Evolutionary conservation across 2,797 vertebrate species (phyloP).

Genomic region (Botia kubotai): DNA sequence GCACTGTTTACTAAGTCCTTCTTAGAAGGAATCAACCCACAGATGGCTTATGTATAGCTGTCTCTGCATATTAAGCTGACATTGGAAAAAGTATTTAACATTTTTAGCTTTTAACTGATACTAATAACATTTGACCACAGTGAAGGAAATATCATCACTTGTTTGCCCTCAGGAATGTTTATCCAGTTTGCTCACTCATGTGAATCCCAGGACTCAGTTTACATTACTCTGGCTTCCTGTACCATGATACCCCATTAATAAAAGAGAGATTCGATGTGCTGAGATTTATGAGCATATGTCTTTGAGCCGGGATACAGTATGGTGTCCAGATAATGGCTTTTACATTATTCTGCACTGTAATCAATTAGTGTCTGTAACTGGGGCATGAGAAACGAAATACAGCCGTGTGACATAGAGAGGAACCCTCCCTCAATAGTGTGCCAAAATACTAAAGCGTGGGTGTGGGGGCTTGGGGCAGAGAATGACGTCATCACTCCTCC

Average conservation of each 20-base stretch:
- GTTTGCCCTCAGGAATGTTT: constrained; percentile 7
- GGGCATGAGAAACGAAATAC: constrained; percentile 18
- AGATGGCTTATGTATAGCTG: too few relatives aligned
- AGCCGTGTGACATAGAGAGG: constrained; percentile 27
- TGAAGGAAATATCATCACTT: neutral
- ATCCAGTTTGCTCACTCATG: neutral
- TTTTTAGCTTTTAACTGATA: neutral
- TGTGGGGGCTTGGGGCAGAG: constrained; percentile 15
- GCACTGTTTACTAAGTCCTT: too few relatives aligned
- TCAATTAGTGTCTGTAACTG: constrained; percentile 56
- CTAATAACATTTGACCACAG: neutral
- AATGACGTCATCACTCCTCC: constrained; percentile 29
- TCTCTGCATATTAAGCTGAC: too few relatives aligned
- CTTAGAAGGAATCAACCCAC: too few relatives aligned
- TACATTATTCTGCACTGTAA: constrained; percentile 41
- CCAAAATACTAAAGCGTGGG: constrained; percentile 31
- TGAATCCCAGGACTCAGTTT: constrained; percentile 22
- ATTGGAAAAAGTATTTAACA: too few relatives aligned
- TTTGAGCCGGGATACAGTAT: constrained; percentile 8
- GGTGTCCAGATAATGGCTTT: constrained; percentile 30
- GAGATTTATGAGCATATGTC: constrained; percentile 36
- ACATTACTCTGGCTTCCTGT: constrained; percentile 26
- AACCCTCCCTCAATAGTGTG: constrained; percentile 29
- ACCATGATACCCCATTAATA: constrained; percentile 27
- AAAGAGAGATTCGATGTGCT: constrained; percentile 21